These are phyloP conservation scores for Cygnus buccinator DNA, from an alignment of 2,113 vertebrate species.

Conservation along the genomic window DNA sequence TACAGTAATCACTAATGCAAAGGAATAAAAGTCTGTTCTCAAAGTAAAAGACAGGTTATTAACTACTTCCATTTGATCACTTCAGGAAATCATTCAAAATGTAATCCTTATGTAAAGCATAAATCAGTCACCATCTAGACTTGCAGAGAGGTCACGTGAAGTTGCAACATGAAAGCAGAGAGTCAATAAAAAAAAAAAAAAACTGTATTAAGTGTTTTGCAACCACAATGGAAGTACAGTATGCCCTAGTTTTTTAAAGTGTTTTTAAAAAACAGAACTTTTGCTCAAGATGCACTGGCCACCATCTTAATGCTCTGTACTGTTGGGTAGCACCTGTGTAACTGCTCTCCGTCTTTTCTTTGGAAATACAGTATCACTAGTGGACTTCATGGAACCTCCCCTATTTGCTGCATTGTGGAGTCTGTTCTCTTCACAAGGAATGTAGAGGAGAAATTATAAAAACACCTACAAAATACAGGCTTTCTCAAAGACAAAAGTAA, in stretches of 20 bases:
- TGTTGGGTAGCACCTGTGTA: neutral
- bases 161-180: neutral
- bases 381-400: neutral
- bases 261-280: neutral
- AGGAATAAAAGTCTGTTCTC: neutral
- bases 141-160: neutral
- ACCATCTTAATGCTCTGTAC: neutral
- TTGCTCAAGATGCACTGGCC: neutral
- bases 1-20: neutral
- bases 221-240: neutral
- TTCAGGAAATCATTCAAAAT: neutral
- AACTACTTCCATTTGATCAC: neutral
- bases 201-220: neutral
- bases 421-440: neutral
- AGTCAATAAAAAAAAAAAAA: neutral
- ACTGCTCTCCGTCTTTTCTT: neutral
- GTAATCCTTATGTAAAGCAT: neutral
- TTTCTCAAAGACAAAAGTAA: neutral
- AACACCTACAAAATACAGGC: neutral
- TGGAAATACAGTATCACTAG: accelerated
- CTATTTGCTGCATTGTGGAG: neutral
- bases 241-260: neutral
- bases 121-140: neutral
- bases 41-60: neutral
- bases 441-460: neutral